Evolutionary conservation across 2,888 invertebrate species (phyloP), one percentile per base, ranked within the genome.

Genomic region (Cosmia trapezina): DNA sequence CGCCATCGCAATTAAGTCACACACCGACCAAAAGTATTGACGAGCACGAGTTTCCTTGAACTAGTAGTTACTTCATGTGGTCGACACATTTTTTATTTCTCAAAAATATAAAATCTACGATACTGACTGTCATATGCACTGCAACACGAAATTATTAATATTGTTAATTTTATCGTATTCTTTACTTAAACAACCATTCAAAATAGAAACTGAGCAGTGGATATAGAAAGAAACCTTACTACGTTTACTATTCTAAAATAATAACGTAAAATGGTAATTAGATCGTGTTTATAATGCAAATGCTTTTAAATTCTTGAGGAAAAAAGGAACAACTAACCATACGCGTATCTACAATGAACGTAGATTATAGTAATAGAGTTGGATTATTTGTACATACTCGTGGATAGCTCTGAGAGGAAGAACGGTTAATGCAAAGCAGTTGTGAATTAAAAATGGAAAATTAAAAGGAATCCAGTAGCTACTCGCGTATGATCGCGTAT

Each of bases 371-470:
- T 59, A 53, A 63, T 49, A 63, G 57, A 54, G 47, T 79, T 54
- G 28, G 28, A 57, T 70, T 70, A 28, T 76, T 71, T 79, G 28
- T 49, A 66, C 53, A 33, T 28, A 78, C 56, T 57, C 14, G 37
- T 28, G n/a, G n/a, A 43, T 19, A 80, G 22, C 51, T 57, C 12
- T 5, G 51, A 59, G 19, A 63, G 41, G 54, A 60, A 54, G 17
- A 41, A 51, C 53, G 28, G 37, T 61, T 65, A 56, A 72, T 45
- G 71, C 12, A 72, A 59, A 60, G 59, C 7, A 33, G 33, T 53
- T 43, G 22, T 19, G 33, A 43, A 72, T 45, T 51, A 59, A 59
- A 72, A 72, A 49, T 53, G 59, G 37, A 71, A 71, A 43, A 53
- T 54, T 54, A 61, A 54, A 70, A 47, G 56, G 37, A 70, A 28